Base-by-base conservation (phyloP, 2,113 vertebrate genomes). In the Notiomystis cincta region DNA sequence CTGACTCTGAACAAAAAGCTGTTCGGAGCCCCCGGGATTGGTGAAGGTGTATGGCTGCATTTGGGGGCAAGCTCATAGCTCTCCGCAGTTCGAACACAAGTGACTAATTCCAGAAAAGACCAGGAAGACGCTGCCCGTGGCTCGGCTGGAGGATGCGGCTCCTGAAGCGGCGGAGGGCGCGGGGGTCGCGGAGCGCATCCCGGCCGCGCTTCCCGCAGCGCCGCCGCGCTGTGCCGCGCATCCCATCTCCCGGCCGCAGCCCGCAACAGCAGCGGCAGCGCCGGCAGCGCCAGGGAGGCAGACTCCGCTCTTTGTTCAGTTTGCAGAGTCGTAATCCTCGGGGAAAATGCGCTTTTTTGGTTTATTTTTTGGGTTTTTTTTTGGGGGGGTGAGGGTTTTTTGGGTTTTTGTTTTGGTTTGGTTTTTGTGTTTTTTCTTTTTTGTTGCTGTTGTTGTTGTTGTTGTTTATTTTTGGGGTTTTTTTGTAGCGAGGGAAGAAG, bases 101-200 rank as follows among this genome's bases (percentile, higher is more conserved):
- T 5, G 24, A 0, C 4, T 1, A 1, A 8, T 1, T 16, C 17
- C 12, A n/a, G 64, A 11, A 4, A 0, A 0, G 54, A 2, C 4
- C 13, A 3, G 18, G 79, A 7, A 13, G 5, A 2, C 0, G 61
- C 64, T 37, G 58, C 45, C 25, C 13, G 4, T 1, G 33, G 21
- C 60, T 13, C 0, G 40, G 35, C 53, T 5, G 27, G 33, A 7
- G 38, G 47, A 1, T 5, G 56, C 24, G 37, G 56, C 56, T n/a
- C 33, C 50, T 40, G 40, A 40, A 40, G n/a, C n/a, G 40, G 40
- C 40, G 10, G 40, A 11, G 40, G 40, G 40, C 40, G 40, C 40
- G 40, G 40, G 40, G 40, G 40, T 40, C 40, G 40, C 40, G 40
- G 40, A 40, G 37, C 50, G 11, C 54, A 4, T 11, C 53, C 71